Conservation (phyloP, 2,888 invertebrate genomes). For the Eutolmus rufibarbis region DNA sequence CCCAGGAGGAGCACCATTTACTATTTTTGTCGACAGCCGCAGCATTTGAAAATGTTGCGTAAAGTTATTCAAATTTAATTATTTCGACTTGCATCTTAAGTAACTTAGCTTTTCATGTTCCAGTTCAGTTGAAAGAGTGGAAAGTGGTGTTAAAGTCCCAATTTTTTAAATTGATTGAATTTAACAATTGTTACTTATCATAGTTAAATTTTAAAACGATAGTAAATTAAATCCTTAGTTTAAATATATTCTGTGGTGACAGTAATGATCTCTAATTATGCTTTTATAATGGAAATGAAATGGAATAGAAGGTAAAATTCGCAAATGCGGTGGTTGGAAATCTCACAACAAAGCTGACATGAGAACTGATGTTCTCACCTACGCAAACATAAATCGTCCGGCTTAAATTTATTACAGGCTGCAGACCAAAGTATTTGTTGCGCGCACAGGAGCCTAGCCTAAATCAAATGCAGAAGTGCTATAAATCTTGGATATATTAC, state of each 20-base stretch:
- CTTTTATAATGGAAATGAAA: background rate
- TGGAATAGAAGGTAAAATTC: background rate
- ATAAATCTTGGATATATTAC: conserved; percentile 39
- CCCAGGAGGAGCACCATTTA: too few relatives aligned
- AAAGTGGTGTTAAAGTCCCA: too few relatives aligned
- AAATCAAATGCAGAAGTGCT: conserved; percentile 38
- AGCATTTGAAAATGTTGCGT: too few relatives aligned
- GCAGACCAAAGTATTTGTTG: conserved; percentile 39
- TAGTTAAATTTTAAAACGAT: too few relatives aligned
- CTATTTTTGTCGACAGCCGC: too few relatives aligned
- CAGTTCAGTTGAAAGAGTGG: too few relatives aligned
- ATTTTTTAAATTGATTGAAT: too few relatives aligned
- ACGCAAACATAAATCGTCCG: conserved; percentile 34
- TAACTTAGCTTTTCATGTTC: too few relatives aligned
- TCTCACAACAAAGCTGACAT: conserved; percentile 28
- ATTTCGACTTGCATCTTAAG: too few relatives aligned
- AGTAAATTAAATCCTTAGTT: background rate
- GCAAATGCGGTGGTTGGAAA: background rate
- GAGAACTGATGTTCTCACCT: conserved; percentile 38
- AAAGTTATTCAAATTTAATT: too few relatives aligned
- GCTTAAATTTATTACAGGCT: conserved; percentile 37
- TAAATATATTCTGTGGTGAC: background rate
- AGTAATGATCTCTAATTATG: background rate
- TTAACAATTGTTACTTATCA: too few relatives aligned
- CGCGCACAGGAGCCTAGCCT: conserved; percentile 26